phyloP scores from a whole-genome alignment of 2,888 invertebrate genomes.

The Cephus sareptanus region DNA sequence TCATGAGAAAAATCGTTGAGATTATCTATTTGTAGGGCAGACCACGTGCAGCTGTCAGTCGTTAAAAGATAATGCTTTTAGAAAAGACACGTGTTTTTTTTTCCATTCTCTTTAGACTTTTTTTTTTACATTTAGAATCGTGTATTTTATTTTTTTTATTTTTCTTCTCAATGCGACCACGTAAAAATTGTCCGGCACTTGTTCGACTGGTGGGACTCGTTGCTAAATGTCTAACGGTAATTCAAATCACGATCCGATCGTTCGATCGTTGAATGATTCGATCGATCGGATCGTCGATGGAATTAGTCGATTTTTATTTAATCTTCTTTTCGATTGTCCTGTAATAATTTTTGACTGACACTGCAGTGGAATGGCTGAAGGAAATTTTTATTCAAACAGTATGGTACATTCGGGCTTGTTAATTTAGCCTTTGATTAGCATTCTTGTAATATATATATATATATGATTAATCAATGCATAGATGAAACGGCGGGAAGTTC shows the following conservation, averaged over 20 bases:
- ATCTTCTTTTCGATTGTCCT: neutral
- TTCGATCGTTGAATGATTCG: conserved; percentile 35
- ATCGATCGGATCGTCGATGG: neutral
- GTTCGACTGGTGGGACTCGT: conserved; percentile 11
- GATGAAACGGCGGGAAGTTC: neutral
- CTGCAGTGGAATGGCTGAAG: too few species aligned
- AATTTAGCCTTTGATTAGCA: neutral
- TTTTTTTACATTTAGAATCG: neutral
- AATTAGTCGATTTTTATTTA: neutral
- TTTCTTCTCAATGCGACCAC: neutral
- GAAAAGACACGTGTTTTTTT: neutral
- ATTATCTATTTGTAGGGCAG: neutral
- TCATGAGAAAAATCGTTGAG: neutral
- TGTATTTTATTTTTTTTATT: neutral
- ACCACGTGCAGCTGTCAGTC: neutral
- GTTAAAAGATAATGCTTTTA: neutral
- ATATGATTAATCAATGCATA: too few species aligned
- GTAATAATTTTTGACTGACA: neutral
- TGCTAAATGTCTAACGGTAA: conserved; percentile 44
- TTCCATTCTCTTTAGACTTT: neutral
- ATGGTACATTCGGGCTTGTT: too few species aligned
- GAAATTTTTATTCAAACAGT: too few species aligned
- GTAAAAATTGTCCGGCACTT: too few species aligned
- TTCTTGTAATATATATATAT: too few species aligned
- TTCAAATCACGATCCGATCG: conserved; percentile 40